phyloP scores from a whole-genome alignment of 2,888 invertebrate genomes.

The Philonicus albiceps region DNA sequence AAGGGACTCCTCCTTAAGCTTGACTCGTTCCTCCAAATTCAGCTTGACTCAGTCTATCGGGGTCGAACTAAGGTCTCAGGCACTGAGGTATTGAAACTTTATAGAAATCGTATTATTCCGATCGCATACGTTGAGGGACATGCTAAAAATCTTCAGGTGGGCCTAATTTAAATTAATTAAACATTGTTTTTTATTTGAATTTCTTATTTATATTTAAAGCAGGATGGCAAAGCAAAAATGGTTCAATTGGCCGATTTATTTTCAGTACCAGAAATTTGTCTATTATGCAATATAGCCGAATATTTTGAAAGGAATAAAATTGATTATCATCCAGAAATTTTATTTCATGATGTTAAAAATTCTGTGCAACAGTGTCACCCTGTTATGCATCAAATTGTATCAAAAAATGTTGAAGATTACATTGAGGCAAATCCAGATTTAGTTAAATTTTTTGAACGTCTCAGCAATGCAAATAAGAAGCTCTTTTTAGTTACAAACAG shows the following conservation, averaged over 20 bases:
- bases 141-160: constrained; percentile 65
- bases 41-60: constrained; percentile 84
- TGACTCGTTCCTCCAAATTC: constrained; percentile 96
- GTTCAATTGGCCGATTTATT: constrained; percentile 95
- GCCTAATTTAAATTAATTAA: background rate
- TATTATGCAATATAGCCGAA: constrained; percentile 89
- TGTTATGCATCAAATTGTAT: constrained; percentile 89
- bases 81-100: constrained; percentile 84
- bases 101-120: constrained; percentile 86
- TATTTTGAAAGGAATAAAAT: constrained; percentile 89
- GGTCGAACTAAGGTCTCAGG: constrained; percentile 83
- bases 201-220: too few relatives aligned
- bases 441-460: constrained; percentile 76
- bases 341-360: constrained; percentile 92
- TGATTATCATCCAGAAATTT: constrained; percentile 93
- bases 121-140: constrained; percentile 87
- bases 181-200: too few relatives aligned
- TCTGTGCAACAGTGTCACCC: constrained; percentile 89
- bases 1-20: constrained; percentile 92
- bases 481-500: constrained; percentile 97
- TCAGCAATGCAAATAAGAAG: constrained; percentile 80
- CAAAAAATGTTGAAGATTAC: constrained; percentile 80
- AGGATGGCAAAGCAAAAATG: constrained; percentile 72
- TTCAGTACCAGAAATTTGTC: constrained; percentile 96
- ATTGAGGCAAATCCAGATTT: constrained; percentile 79